Base-by-base conservation (phyloP, 2,797 vertebrate genomes). In the Acropternis orthonyx region DNA sequence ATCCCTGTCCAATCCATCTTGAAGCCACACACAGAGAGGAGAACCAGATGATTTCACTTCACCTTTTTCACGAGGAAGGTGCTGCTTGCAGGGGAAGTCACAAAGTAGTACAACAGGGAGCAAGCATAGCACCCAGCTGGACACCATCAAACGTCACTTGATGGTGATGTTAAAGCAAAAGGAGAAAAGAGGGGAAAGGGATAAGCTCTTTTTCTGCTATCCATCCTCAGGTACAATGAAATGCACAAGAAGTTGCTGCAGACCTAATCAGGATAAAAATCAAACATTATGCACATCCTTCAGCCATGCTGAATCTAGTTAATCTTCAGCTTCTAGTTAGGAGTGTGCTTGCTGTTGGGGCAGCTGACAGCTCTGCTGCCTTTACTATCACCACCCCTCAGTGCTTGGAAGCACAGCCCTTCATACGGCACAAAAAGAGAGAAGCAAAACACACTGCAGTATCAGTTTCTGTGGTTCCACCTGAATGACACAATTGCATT, bases 401-500 rank as follows among this genome's bases (percentile, higher is more conserved):
- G 58, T 14, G 32, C 77, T 10, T 44, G 46, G 46, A 46, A 39
- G 24, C 59, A 58, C 75, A 32, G 68, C 32, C 58, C 65, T 54
- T 48, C 9, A 0, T 7, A 26, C 1, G 9, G 46, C 58, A 80
- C 6, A 1, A 36, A 37, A 44, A 28, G 34, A 54, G 18, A 61
- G 39, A 48, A 55, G 41, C 48, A 74, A 63, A 66, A 43, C 2
- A 6, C 71, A 30, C 19, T 24, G 22, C 8, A 49, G 7, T 14
- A 44, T 8, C 30, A 3, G 7, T 9, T 52, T 37, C 59, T 30
- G 9, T 32, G 32, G 22, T 54, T 74, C 72, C 56, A 48, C 23
- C 55, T 3, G 21, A 78, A 48, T 2, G 4, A 23, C 39, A 91
- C 0, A 1, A 3, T 24, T 2, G 34, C 18, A 14, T 7, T 37